Evolutionary conservation across 2,888 invertebrate species (phyloP), one percentile per base, ranked within the genome.

Genomic region (Scaptodrosophila latifasciaeformis): DNA sequence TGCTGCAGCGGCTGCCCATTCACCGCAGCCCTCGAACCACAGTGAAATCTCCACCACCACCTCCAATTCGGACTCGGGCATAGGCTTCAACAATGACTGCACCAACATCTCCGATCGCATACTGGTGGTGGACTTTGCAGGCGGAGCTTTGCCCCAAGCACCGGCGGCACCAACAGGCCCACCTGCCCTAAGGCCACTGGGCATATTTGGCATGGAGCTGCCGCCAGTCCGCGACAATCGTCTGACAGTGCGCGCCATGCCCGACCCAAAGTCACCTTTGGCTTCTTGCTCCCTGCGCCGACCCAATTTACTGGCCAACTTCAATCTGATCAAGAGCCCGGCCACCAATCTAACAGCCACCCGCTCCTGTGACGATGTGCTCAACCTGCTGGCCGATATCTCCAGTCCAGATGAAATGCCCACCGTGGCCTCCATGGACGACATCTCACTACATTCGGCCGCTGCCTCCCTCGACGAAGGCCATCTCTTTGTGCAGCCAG

Each of bases 31-130:
- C 0, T 95, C 94, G 82, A 92, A 92, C 76, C 91, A 93, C 59
- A 94, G 93, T 76, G 93, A 93, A 67, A 89, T 92, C 6, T 92
- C 92, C 0, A 92, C 92, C 0, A 93, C 94, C 15, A 96, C 96
- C 0, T 96, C 96, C 70, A 97, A 96, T 84, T 96, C 96, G 52
- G 97, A 97, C 84, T 97, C 96, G 1, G 97, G 97, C 0, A 96
- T 97, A 58, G 97, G 97, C 0, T 96, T 96, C 77, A 91, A 95
- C 63, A 96, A 96, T 74, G 96, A 96, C 74, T 93, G 93, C 72
- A 91, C 93, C 7, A 93, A 93, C 77, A 91, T 94, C 47, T 93
- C 93, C 0, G 95, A 94, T 83, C 88, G 94, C 54, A 94, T 94
- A 71, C 84, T 93, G 27, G 91, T 93, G 0, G 92, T 93, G 0